A percentile compares a stretch with the other conserved stretches of the same genome.
Evolutionary conservation across 1,140 invertebrate genomes (phyloP).

Genomic region (Zelostemma sp.): DNA sequence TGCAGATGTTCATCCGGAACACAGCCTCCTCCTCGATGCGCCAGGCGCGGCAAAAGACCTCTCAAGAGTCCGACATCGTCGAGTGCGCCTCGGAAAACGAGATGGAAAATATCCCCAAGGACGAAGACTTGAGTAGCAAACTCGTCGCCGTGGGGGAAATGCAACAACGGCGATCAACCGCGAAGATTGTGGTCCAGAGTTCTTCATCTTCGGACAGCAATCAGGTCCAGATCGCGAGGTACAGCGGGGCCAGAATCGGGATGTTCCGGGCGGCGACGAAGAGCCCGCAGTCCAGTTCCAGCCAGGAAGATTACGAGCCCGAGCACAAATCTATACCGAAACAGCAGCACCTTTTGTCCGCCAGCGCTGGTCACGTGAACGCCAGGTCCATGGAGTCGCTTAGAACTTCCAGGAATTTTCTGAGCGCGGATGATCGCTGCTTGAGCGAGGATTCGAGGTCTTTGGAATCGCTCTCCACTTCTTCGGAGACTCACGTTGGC

Average conservation of each 20-base stretch:
- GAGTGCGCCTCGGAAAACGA: slow-evolving; percentile 62
- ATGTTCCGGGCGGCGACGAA: slow-evolving; percentile 72
- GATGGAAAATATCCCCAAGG: slow-evolving; percentile 61
- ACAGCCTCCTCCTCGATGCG: slow-evolving; percentile 10
- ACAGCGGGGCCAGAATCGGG: slow-evolving; percentile 64
- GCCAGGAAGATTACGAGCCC: slow-evolving; percentile 78
- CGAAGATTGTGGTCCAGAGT: slow-evolving; percentile 39
- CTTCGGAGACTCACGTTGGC: slow-evolving; percentile 69
- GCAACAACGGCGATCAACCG: slow-evolving; percentile 21
- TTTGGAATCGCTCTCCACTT: slow-evolving; percentile 59
- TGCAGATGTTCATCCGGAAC: slow-evolving; percentile 38
- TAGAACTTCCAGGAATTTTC: slow-evolving; percentile 58
- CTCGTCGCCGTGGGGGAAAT: slow-evolving; percentile 35
- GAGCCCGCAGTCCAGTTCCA: slow-evolving; percentile 78
- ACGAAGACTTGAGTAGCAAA: slow-evolving; percentile 33
- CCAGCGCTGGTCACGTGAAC: slow-evolving; percentile 70
- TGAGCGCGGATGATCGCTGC: slow-evolving; percentile 60
- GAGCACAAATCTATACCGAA: slow-evolving; percentile 57
- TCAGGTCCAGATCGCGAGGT: slow-evolving; percentile 39
- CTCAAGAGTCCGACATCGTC: slow-evolving; percentile 61
- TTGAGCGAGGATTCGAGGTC: slow-evolving; percentile 64
- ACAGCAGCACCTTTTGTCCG: slow-evolving; percentile 72
- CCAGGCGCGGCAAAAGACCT: slow-evolving; percentile 22
- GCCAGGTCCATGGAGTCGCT: slow-evolving; percentile 78
- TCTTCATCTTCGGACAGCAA: slow-evolving; percentile 53